A percentile compares a stretch with the other conserved stretches of the same genome.
These are phyloP conservation scores for Hoplias malabaricus DNA, from an alignment of 2,113 vertebrate genomes.

Conservation along the genomic window DNA sequence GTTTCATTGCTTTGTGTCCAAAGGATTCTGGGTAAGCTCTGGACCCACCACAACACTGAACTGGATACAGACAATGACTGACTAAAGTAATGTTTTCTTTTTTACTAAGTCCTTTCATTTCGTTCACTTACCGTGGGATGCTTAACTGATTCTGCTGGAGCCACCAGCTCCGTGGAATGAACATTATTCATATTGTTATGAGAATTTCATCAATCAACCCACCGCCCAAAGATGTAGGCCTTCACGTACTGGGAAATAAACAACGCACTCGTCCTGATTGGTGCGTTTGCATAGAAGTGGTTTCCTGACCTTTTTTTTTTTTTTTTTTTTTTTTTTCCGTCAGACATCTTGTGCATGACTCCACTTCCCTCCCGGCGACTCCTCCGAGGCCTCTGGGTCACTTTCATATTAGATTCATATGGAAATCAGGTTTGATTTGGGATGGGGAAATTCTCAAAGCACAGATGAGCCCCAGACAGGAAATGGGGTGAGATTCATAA, in stretches of 20 bases:
- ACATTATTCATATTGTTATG: no score
- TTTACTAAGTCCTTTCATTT: no score
- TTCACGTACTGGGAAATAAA: background rate
- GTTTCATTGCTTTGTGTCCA: no score
- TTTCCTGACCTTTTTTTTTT: background rate
- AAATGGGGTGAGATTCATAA: constrained; percentile 41
- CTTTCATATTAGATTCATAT: constrained; percentile 26
- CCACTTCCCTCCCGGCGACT: background rate
- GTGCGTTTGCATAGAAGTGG: background rate
- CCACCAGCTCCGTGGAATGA: no score
- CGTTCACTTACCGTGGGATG: no score
- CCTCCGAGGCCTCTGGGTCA: background rate
- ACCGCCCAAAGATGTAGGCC: background rate
- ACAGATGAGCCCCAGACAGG: background rate
- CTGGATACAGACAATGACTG: no score
- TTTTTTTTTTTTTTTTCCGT: no score
- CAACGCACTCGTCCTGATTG: background rate
- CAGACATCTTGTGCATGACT: background rate
- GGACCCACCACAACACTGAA: no score
- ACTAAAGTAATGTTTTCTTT: no score
- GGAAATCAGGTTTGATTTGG: constrained; percentile 16
- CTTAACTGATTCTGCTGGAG: no score
- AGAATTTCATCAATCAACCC: background rate
- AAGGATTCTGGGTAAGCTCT: no score
- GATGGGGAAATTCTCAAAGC: constrained; percentile 28